Base-by-base conservation (phyloP, 1,140 invertebrate genomes). In the Bombus difficillimus region DNA sequence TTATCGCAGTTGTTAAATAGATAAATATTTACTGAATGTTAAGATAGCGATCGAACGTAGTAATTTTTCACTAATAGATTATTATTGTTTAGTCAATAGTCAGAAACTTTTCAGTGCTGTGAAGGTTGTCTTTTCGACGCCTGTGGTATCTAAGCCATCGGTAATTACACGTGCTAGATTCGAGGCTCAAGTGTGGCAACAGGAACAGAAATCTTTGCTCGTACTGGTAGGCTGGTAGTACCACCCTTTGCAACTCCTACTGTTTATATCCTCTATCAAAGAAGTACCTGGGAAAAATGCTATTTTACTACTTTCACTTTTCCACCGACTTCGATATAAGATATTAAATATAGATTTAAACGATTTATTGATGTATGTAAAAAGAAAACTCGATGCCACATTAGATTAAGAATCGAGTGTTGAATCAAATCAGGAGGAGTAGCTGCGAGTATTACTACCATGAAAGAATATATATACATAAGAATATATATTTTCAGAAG, bases 81-180 rank as follows among this genome's bases (percentile, higher is more conserved):
- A 93, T 93, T 93, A 93, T 93, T 92, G 85, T 93, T 94, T 93
- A 94, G 93, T 91, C 86, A 88, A 92, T 93, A 93, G 92, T 94
- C 92, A 94, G 92, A 93, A 93, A 94, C 92, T 94, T 91, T 92
- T 95, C 93, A 95, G 94, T 93, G 94, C 94, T 95, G 94, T 95
- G 94, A 95, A 94, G 92, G 93, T 92, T 91, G 92, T 93, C 91
- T 87, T 91, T 90, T 89, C 75, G 84, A 90, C 92, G 90, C 92
- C 92, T 94, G 86, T 93, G 93, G 93, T 94, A 94, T 90, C 92
- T 93, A 93, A 93, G 91, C 92, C 92, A 92, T 94, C 89, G 91
- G 91, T 91, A 79, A 92, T 90, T 89, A 92, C 87, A 92, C 90
- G 86, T 92, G 90, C 88, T 91, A 91, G 89, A 92, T 90, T 87